Percentiles rank a stretch among this genome's conserved stretches.
Evolutionary conservation across 1,140 invertebrate species (phyloP).

Genomic region (Phenacoccus solenopsis): DNA sequence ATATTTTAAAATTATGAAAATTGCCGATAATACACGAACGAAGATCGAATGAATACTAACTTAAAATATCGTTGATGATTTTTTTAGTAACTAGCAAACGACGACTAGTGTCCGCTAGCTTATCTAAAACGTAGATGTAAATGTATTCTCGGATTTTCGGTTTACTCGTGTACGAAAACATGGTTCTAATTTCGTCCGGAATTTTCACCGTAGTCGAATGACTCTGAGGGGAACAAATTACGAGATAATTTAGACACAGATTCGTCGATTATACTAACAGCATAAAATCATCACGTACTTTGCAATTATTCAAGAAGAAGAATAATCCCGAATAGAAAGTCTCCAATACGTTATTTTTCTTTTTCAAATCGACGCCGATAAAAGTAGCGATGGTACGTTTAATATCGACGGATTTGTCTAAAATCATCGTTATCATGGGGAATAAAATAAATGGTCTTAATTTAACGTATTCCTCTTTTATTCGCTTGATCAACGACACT

Average conservation of each 20-base stretch:
- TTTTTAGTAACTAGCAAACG: background rate
- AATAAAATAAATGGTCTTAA: conserved; percentile 9
- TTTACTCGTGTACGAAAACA: background rate
- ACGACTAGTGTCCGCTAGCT: background rate
- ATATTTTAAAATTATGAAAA: background rate
- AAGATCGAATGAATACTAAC: background rate
- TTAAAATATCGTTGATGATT: background rate
- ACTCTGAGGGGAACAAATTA: background rate
- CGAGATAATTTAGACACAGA: background rate
- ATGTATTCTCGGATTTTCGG: background rate
- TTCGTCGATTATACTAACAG: background rate
- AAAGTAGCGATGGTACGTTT: background rate
- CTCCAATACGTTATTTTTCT: background rate
- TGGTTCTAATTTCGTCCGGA: background rate
- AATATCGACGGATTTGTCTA: background rate
- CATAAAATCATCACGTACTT: background rate
- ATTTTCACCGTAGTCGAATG: conserved; percentile 5
- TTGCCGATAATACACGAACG: background rate
- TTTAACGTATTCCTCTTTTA: background rate
- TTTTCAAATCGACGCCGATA: background rate
- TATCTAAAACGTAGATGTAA: conserved; percentile 1
- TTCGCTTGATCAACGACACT: background rate
- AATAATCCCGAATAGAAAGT: background rate
- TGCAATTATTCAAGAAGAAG: conserved; percentile 6
- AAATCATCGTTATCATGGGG: background rate